These are phyloP conservation scores for Cylloceria caligata DNA, from an alignment of 2,888 invertebrate genomes.

Conservation along the genomic window DNA sequence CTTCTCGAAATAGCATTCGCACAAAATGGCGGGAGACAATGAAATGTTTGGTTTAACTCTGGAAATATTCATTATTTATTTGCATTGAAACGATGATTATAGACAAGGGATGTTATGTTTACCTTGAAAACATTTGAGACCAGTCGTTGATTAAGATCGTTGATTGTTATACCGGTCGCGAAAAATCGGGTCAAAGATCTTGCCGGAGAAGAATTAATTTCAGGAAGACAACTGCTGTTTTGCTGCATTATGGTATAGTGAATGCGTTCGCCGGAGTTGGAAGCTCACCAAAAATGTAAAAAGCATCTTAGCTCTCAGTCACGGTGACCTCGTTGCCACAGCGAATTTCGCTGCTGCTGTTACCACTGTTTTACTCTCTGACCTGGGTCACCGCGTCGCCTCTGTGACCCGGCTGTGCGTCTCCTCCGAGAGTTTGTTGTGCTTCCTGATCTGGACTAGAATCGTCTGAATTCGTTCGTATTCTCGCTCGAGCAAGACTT, in stretches of 20 bases:
- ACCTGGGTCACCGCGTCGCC: slow-evolving; percentile 32
- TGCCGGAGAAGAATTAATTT: neutral
- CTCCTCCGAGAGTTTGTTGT: neutral
- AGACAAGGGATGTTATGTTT: too few species aligned
- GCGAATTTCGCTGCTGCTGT: slow-evolving; percentile 17
- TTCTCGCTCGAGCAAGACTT: slow-evolving; percentile 22
- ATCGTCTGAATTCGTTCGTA: slow-evolving; percentile 4
- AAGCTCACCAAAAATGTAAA: slow-evolving; percentile 41
- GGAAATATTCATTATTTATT: neutral
- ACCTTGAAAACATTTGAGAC: too few species aligned
- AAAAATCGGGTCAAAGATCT: neutral
- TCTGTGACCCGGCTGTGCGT: slow-evolving; percentile 18
- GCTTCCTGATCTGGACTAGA: slow-evolving; percentile 10
- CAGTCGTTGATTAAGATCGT: neutral
- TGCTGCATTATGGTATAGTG: neutral
- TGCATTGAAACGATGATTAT: too few species aligned
- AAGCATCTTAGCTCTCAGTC: slow-evolving; percentile 40
- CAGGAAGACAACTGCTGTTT: neutral
- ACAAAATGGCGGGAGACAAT: neutral
- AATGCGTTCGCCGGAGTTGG: slow-evolving; percentile 19
- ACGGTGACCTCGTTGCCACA: slow-evolving; percentile 12
- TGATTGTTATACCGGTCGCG: neutral
- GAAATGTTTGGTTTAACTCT: neutral
- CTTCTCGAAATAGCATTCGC: neutral
- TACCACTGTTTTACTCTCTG: slow-evolving; percentile 19